Evolutionary conservation across 92 coral and sea anemone genomes (phyloP).

Genomic region (Zoanthus sansibaricus): DNA sequence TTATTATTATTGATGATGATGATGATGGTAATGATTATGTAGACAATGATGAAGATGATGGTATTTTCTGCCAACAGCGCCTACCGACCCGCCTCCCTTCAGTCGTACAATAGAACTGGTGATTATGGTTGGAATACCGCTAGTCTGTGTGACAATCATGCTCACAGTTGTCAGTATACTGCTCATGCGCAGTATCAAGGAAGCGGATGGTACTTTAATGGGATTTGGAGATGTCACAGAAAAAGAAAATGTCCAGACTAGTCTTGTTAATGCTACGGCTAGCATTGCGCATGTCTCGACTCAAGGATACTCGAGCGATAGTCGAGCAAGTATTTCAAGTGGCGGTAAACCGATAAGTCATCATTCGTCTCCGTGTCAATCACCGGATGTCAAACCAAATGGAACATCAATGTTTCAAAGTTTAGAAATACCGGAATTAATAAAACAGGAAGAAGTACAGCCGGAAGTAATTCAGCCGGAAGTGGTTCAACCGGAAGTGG

Average conservation of each 20-base stretch:
- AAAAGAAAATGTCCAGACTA: constrained; percentile 77
- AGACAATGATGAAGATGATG: neutral
- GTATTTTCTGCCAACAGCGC: constrained; percentile 28
- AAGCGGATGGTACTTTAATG: constrained; percentile 78
- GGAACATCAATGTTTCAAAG: neutral
- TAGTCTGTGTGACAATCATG: constrained; percentile 74
- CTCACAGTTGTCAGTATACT: constrained; percentile 71
- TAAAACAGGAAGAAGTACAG: neutral
- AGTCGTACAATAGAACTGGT: constrained; percentile 77
- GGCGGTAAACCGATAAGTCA: constrained; percentile 45
- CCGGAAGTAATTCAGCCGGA: constrained; percentile 8
- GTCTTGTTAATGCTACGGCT: constrained; percentile 67
- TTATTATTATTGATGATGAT: neutral
- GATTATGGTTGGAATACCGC: constrained; percentile 82
- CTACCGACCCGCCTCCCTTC: constrained; percentile 69
- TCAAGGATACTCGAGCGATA: constrained; percentile 53
- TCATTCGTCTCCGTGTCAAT: constrained; percentile 35
- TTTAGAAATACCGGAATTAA: neutral
- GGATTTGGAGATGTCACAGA: constrained; percentile 83
- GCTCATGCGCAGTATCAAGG: constrained; percentile 70
- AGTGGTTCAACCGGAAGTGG: constrained; percentile 4
- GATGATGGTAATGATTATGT: neutral
- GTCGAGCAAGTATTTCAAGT: constrained; percentile 41
- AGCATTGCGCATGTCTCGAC: constrained; percentile 85
- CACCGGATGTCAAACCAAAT: constrained; percentile 18